A percentile compares a stretch with the other conserved stretches of the same genome.
These are phyloP conservation scores for Leptogaster cylindrica DNA, from an alignment of 2,888 invertebrate genomes.

Conservation along the genomic window DNA sequence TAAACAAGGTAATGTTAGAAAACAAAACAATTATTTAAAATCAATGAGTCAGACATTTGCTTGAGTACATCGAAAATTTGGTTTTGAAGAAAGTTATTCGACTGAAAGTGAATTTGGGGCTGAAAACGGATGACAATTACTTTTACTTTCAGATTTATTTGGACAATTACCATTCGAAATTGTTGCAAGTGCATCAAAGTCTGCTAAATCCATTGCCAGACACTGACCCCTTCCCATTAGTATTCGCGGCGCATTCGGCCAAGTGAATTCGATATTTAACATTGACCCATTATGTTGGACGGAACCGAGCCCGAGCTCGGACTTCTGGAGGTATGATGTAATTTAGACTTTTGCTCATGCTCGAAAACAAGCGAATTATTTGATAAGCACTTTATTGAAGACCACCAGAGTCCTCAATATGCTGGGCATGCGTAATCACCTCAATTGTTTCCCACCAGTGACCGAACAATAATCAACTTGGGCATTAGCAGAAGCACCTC, in stretches of 20 bases:
- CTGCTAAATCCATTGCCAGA: constrained; percentile 15
- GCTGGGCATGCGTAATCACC: not conserved
- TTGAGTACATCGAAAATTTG: no score
- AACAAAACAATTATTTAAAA: no score
- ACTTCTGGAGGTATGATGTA: constrained; percentile 16
- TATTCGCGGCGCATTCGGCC: constrained; percentile 16
- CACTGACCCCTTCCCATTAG: constrained; percentile 34
- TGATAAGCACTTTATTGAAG: constrained; percentile 5
- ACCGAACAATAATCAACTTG: no score
- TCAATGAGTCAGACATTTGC: no score
- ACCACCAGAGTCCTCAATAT: constrained; percentile 2
- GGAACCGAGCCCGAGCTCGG: constrained; percentile 16
- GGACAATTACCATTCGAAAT: not conserved
- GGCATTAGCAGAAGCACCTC: no score
- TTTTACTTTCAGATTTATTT: no score
- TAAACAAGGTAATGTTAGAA: no score
- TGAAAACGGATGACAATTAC: no score
- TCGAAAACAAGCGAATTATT: not conserved
- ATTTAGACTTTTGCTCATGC: constrained; percentile 24
- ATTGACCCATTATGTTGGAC: constrained; percentile 32
- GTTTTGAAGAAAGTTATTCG: no score
- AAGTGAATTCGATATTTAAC: constrained; percentile 11
- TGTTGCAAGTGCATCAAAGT: constrained; percentile 3
- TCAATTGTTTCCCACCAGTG: no score
- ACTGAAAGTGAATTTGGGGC: no score